Base-by-base conservation (phyloP, 2,888 invertebrate genomes). In the Tanytarsus gracilentus region DNA sequence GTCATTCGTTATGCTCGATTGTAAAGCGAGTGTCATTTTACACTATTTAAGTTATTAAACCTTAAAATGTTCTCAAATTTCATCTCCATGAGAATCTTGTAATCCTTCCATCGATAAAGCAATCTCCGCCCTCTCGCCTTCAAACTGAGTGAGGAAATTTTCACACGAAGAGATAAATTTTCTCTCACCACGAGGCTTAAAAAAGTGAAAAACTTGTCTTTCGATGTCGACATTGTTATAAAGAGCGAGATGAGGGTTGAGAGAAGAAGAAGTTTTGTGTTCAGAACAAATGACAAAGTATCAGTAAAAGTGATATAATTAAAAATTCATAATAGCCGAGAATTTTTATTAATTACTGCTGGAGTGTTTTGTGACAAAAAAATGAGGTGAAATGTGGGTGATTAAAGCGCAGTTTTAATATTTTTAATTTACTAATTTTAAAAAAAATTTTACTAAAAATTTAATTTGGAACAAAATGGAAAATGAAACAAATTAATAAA, bases 301-400 rank as follows among this genome's bases (percentile, higher is more conserved):
- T 44, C 16, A 44, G 36, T 16, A 30, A 51, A 51, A 51, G 36
- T 40, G 36, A 39, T 56, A 26, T 56, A 56, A 56, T 56, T 56
- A 56, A 56, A 56, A 56, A 56, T 56, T 56, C 55, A 56, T 56
- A 56, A 56, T 56, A 56, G 55, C 25, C 36, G 23, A 39, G 33
- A 39, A 56, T 40, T 40, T 56, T 56, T 52, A 30, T 56, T 40
- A 30, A 56, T 36, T 39, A 56, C 40, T 56, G 16, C 55, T 40
- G 33, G n/a, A n/a, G n/a, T n/a, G n/a, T n/a, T 39, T 14, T 16
- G 40, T n/a, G 40, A 50, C 50, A 21, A 16, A 21, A 39, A 29
- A 55, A 40, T 27, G 39, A 26, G 23, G 26, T 39, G 48, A 14
- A 14, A 6, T 7, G 5, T 9, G 21, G 29, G 21, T 5, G 9